Evolutionary conservation across 2,888 invertebrate species (phyloP).

Genomic region (Arrhopalites spinosus): DNA sequence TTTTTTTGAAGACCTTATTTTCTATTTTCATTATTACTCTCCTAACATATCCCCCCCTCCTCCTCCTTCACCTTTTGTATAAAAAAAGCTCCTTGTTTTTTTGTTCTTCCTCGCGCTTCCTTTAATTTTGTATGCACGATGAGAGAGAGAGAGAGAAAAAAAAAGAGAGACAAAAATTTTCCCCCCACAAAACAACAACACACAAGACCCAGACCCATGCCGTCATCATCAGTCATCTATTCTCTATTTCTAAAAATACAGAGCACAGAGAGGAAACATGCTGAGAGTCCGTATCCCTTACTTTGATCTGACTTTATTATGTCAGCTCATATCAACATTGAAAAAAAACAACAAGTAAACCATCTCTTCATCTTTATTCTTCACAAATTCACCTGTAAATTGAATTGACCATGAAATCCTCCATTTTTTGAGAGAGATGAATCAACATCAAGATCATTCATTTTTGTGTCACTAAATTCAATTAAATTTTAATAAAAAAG

Average conservation of each 20-base stretch:
- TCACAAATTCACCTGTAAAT: no score
- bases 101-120: not conserved
- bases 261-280: not conserved
- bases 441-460: no score
- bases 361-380: no score
- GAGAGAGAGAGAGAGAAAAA: conserved; percentile 1
- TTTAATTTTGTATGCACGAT: not conserved
- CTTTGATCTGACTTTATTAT: conserved; percentile 8
- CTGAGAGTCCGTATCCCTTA: not conserved
- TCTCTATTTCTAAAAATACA: no score
- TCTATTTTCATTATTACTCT: conserved; percentile 23
- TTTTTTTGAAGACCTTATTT: conserved; percentile 25
- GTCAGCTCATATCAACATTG: not conserved
- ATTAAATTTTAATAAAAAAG: no score
- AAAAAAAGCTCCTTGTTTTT: not conserved
- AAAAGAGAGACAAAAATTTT: not conserved
- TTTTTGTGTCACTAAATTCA: no score
- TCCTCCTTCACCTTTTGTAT: not conserved
- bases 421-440: no score
- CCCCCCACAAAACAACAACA: not conserved
- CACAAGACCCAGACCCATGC: not conserved
- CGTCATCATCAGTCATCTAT: no score
- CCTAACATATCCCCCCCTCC: not conserved
- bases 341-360: no score
- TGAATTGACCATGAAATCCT: no score